Conservation (phyloP, 2,113 vertebrate genomes). For the Campylomormyrus numenius region DNA sequence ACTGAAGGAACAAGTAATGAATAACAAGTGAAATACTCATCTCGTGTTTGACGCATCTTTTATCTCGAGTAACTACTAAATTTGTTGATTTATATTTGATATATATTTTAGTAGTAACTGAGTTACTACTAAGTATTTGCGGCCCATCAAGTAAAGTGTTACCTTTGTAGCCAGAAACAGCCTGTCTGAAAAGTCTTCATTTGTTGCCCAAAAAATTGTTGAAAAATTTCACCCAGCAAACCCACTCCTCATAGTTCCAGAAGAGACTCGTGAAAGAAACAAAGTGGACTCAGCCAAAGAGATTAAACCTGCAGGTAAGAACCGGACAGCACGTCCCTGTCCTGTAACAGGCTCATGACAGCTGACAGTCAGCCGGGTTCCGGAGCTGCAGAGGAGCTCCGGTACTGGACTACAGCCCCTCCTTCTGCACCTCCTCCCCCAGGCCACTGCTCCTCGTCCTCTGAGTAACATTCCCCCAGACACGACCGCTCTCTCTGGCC, state of each 20-base stretch:
- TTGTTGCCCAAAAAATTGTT: neutral
- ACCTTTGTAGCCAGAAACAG: neutral
- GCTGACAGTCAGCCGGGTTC: neutral
- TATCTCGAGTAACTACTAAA: no score
- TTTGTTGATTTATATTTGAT: no score
- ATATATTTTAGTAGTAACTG: no score
- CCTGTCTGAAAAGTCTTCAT: neutral
- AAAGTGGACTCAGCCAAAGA: neutral
- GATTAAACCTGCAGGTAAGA: neutral
- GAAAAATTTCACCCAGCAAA: neutral
- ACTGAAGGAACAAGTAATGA: no score
- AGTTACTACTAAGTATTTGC: no score
- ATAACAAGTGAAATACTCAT: no score
- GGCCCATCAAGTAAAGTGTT: no score
- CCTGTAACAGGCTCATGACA: neutral
- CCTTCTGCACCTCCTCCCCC: neutral
- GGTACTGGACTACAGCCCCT: neutral
- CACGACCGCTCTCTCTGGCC: neutral
- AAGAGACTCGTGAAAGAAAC: neutral
- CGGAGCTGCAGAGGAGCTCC: neutral
- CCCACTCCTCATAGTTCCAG: neutral
- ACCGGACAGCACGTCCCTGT: neutral
- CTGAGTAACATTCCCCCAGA: neutral
- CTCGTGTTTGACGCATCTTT: no score
- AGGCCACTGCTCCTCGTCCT: neutral